These are phyloP conservation scores for Stegophylla sp. DNA, from an alignment of 2,888 invertebrate species.

Conservation along the genomic window DNA sequence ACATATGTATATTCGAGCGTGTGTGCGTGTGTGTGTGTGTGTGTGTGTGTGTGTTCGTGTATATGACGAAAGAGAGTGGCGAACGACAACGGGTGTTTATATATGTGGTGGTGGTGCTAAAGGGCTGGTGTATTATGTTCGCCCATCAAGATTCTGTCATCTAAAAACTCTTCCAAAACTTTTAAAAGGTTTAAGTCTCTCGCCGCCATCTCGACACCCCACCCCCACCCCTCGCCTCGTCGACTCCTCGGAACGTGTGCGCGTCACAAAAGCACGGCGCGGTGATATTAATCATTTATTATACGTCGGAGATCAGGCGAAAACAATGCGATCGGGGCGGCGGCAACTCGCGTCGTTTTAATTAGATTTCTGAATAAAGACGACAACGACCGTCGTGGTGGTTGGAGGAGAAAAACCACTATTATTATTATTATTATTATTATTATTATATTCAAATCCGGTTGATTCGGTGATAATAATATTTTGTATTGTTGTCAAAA, in stretches of 20 bases:
- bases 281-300: slow-evolving; percentile 47
- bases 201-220: not conserved
- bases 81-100: not conserved
- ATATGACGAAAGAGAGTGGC: not conserved
- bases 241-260: no score
- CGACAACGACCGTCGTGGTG: no score
- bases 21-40: no score
- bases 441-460: slow-evolving; percentile 24
- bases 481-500: slow-evolving; percentile 20
- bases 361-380: slow-evolving; percentile 36
- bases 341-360: slow-evolving; percentile 26
- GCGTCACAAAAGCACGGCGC: slow-evolving; percentile 16
- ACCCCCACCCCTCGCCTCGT: not conserved
- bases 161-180: slow-evolving; percentile 47
- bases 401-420: not conserved
- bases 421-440: not conserved
- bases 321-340: slow-evolving; percentile 26
- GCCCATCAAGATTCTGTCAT: slow-evolving; percentile 49
- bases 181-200: slow-evolving; percentile 46
- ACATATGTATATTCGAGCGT: not conserved
- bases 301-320: slow-evolving; percentile 14
- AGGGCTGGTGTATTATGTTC: slow-evolving; percentile 25
- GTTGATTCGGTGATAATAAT: slow-evolving; percentile 19
- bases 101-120: not conserved
- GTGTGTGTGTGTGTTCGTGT: not conserved